Percentiles rank a stretch among this genome's conserved stretches.
Conservation (phyloP, 2,888 invertebrate genomes). For the Xestia xanthographa region DNA sequence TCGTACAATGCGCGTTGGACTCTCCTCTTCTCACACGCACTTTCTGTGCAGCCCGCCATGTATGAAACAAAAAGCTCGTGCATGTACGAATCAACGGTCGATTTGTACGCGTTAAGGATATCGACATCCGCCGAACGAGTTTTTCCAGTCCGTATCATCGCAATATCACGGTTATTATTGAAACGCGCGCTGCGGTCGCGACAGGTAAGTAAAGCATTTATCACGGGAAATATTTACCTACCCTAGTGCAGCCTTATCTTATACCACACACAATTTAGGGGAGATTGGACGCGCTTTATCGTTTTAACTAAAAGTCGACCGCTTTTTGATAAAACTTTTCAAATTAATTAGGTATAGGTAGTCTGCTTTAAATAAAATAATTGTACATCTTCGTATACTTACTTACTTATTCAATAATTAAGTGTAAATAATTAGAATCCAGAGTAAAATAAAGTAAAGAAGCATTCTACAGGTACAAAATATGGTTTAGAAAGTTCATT, state of each 20-base stretch:
- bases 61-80: slow-evolving; percentile 59
- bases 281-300: slow-evolving; percentile 76
- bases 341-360: slow-evolving; percentile 25
- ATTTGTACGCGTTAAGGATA: slow-evolving; percentile 87
- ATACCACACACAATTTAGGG: slow-evolving; percentile 76
- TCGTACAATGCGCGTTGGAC: slow-evolving; percentile 72
- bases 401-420: not conserved
- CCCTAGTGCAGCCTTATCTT: slow-evolving; percentile 78
- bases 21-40: slow-evolving; percentile 1
- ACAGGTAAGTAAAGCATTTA: slow-evolving; percentile 89
- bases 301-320: slow-evolving; percentile 65
- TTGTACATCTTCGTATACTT: not conserved
- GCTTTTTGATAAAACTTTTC: slow-evolving; percentile 52
- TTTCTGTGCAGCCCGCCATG: slow-evolving; percentile 67
- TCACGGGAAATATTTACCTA: slow-evolving; percentile 86
- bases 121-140: slow-evolving; percentile 90
- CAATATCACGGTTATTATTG: slow-evolving; percentile 90
- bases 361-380: not conserved
- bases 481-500: slow-evolving; percentile 86
- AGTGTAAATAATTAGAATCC: not conserved
- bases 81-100: slow-evolving; percentile 66
- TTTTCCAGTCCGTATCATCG: slow-evolving; percentile 91
- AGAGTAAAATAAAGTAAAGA: slow-evolving; percentile 20
- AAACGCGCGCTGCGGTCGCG: slow-evolving; percentile 88
- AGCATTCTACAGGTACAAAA: slow-evolving; percentile 67